phyloP scores from a whole-genome alignment of 2,888 invertebrate genomes.

The Volucella inflata region DNA sequence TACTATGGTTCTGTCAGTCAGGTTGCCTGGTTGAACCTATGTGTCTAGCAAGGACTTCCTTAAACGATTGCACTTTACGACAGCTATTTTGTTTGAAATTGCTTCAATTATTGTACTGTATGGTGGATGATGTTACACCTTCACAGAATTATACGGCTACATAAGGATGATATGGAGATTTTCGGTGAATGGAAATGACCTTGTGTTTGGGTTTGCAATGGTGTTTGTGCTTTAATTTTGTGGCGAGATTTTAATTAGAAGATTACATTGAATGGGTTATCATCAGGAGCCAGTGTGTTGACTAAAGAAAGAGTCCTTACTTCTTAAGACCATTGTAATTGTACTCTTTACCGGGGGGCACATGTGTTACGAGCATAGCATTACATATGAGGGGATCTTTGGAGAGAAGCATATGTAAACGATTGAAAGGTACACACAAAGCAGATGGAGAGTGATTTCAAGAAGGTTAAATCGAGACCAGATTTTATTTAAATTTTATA shows the following conservation, averaged over 20 bases:
- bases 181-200: constrained; percentile 57
- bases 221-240: constrained; percentile 70
- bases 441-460: too few relatives aligned
- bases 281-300: constrained; percentile 29
- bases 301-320: constrained; percentile 18
- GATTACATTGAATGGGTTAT: constrained; percentile 74
- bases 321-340: constrained; percentile 41
- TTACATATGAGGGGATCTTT: too few relatives aligned
- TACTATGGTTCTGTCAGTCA: constrained; percentile 7
- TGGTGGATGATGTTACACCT: constrained; percentile 45
- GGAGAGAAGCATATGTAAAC: too few relatives aligned
- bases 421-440: too few relatives aligned
- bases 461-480: too few relatives aligned
- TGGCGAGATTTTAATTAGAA: constrained; percentile 74
- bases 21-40: constrained; percentile 12
- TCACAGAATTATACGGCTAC: background rate
- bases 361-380: background rate
- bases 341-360: constrained; percentile 13
- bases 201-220: constrained; percentile 35
- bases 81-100: constrained; percentile 56
- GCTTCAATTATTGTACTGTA: constrained; percentile 63
- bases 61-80: constrained; percentile 71
- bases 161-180: constrained; percentile 30
- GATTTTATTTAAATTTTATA: too few relatives aligned
- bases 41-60: constrained; percentile 58